These are phyloP conservation scores for Porphyrio hochstetteri DNA, from an alignment of 2,113 vertebrate species.

Conservation along the genomic window DNA sequence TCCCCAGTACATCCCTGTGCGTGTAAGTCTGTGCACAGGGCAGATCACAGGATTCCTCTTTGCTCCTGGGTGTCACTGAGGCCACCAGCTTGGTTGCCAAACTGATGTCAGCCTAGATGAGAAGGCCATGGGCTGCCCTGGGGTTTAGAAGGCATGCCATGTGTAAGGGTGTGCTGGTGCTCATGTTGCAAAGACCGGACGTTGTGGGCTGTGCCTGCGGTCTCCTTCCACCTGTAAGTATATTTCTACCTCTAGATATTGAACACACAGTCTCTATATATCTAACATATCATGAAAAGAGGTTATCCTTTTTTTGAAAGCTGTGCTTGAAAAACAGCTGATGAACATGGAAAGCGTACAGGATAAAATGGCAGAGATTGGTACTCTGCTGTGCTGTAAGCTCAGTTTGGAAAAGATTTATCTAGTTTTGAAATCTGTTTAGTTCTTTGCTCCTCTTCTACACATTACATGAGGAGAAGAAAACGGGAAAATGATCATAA, in stretches of 20 bases:
- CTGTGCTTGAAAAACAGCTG: background rate
- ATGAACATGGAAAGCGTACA: background rate
- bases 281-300: background rate
- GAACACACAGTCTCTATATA: background rate
- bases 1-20: fast-evolving
- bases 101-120: background rate
- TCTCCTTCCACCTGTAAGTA: background rate
- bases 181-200: background rate
- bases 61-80: background rate
- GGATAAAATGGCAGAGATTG: background rate
- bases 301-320: background rate
- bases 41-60: background rate
- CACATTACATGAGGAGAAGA: background rate
- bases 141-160: fast-evolving
- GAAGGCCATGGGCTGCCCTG: fast-evolving
- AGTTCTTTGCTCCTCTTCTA: background rate
- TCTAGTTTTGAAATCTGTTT: constrained; percentile 12
- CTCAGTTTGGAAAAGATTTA: background rate
- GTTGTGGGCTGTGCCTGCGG: background rate
- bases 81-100: background rate
- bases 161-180: background rate
- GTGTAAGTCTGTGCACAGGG: background rate
- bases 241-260: background rate
- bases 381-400: background rate
- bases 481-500: constrained; percentile 42